phyloP scores from a whole-genome alignment of 2,888 invertebrate species.

The Drosophila nr. perissopoda region DNA sequence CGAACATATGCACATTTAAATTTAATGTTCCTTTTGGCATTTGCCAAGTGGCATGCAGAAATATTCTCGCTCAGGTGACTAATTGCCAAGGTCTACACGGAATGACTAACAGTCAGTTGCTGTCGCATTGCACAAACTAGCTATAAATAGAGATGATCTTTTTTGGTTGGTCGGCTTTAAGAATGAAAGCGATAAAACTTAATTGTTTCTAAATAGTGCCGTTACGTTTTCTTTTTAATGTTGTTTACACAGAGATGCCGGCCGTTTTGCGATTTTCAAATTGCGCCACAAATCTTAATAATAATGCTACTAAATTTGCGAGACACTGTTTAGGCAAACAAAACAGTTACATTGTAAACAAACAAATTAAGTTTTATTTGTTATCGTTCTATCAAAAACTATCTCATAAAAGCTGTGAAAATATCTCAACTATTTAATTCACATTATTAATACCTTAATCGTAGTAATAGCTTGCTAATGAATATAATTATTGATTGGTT shows the following conservation, averaged over 20 bases:
- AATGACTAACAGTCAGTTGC: slow-evolving; percentile 47
- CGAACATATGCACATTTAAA: slow-evolving; percentile 38
- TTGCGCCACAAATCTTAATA: slow-evolving; percentile 4
- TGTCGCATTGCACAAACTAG: slow-evolving; percentile 39
- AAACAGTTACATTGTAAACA: background rate
- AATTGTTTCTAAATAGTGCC: background rate
- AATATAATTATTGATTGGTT: slow-evolving; percentile 1
- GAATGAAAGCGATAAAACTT: background rate
- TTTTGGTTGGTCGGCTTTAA: background rate
- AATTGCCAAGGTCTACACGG: slow-evolving; percentile 51
- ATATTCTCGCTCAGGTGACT: slow-evolving; percentile 49
- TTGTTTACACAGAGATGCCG: background rate
- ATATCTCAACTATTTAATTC: background rate
- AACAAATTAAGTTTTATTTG: slow-evolving; percentile 2
- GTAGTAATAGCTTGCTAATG: background rate
- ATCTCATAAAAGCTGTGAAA: background rate
- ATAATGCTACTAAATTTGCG: background rate
- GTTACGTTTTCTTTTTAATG: background rate
- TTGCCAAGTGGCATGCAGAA: slow-evolving; percentile 37
- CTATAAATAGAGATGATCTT: slow-evolving; percentile 7
- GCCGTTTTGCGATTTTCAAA: background rate
- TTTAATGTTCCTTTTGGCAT: slow-evolving; percentile 43
- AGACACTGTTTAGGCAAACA: background rate
- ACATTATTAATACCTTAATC: background rate
- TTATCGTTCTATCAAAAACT: background rate